Base-by-base conservation (phyloP, 2,113 vertebrate genomes). In the Otus sunia region DNA sequence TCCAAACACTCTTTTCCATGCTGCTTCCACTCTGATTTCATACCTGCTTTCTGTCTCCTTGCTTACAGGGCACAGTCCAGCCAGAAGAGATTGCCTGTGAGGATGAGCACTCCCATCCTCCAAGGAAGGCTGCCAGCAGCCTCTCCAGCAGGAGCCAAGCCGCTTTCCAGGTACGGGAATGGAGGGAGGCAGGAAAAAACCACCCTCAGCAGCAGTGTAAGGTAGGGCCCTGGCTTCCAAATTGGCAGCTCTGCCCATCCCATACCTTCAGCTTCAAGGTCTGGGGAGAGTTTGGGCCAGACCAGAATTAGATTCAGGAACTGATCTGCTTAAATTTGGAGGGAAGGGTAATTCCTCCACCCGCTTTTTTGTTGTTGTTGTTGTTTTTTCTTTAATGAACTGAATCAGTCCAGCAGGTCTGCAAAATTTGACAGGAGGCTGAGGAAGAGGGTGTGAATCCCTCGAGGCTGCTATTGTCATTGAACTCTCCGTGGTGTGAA, bases 381-480 rank as follows among this genome's bases (percentile, higher is more conserved):
- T 15, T 25, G 25, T 39, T 21, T 29, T 3, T 14, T 7, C 11
- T 73, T n/a, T 69, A 52, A 66, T 52, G 27, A 89, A 71, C 36
- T 30, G 56, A 78, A 88, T 92, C 69, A 39, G 50, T 56, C 49
- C 87, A 72, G 43, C 66, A 95, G 74, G 90, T 90, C 90, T 85
- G 30, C 59, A 85, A 81, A 71, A 59, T 41, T 85, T 92, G 87
- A 39, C 86, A 85, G 71, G 60, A 92, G 77, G 60, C 69, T 91
- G 69, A 89, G 74, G 87, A 94, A 85, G 73, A 92, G 87, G 92
- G 92, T 96, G 95, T 96, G 94, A 97, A 90, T 75, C 81, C 87
- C 87, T 84, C 41, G 72, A 94, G 94, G 93, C 81, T 93, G 71
- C 87, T 82, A 5, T 91, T 94, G 93, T 91, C 84, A 49, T 85